phyloP scores from a whole-genome alignment of 2,888 invertebrate species.

The Germaria angustata region DNA sequence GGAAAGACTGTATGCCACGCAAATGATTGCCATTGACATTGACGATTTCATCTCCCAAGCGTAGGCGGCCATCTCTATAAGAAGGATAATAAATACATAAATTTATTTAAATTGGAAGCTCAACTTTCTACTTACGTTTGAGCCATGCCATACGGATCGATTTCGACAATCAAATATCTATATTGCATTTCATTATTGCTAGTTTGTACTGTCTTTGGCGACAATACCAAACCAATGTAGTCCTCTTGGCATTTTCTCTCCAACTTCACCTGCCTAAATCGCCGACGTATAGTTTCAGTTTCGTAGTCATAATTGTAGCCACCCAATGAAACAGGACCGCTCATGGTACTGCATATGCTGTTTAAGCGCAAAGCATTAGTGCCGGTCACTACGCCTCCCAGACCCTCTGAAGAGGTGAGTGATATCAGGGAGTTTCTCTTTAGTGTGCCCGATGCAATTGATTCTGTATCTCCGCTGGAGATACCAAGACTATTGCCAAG shows the following conservation, averaged over 20 bases:
- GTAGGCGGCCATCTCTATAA: constrained; percentile 88
- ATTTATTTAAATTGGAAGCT: not conserved
- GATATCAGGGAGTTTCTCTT: constrained; percentile 78
- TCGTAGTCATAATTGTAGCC: constrained; percentile 80
- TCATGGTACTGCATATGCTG: constrained; percentile 72
- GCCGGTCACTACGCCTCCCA: constrained; percentile 64
- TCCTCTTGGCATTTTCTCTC: constrained; percentile 85
- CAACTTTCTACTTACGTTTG: constrained; percentile 78
- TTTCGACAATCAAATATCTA: constrained; percentile 83
- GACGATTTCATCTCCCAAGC: constrained; percentile 93
- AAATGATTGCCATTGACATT: constrained; percentile 92
- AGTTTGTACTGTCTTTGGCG: constrained; percentile 83
- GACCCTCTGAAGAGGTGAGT: constrained; percentile 76
- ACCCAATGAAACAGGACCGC: constrained; percentile 77
- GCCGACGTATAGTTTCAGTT: constrained; percentile 82
- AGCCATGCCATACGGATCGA: constrained; percentile 85
- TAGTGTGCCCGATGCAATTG: constrained; percentile 77
- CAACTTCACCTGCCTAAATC: constrained; percentile 85
- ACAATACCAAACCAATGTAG: constrained; percentile 86
- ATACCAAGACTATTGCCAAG: constrained; percentile 77
- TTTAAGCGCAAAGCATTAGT: constrained; percentile 68
- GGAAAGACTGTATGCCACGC: constrained; percentile 85
- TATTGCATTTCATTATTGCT: constrained; percentile 82
- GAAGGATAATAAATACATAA: not conserved
- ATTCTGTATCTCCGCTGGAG: constrained; percentile 79